Evolutionary conservation across 2,113 vertebrate species (phyloP).

Genomic region (Echinops telfairi): DNA sequence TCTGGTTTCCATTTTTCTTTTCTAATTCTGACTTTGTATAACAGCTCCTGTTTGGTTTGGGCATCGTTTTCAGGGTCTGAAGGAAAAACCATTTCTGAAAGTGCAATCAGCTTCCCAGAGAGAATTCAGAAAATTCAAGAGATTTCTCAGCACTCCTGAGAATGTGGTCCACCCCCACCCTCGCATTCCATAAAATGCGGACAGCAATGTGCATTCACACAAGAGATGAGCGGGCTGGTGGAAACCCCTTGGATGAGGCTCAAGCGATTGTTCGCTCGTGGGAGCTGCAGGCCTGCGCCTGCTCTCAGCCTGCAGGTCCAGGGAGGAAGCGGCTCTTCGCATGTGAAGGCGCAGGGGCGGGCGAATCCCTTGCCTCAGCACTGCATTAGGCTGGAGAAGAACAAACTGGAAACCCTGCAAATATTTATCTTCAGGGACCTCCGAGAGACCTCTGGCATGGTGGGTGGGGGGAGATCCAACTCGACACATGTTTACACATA

Average conservation of each 20-base stretch:
- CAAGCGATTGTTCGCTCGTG: rapidly evolving
- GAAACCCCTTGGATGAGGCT: not conserved
- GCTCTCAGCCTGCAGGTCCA: not conserved
- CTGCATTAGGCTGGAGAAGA: conserved; percentile 28
- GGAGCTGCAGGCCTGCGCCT: not conserved
- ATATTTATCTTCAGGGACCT: conserved; percentile 73
- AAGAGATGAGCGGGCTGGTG: not conserved
- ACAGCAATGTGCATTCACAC: not conserved
- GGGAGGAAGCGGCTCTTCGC: conserved; percentile 30
- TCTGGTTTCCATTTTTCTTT: not conserved
- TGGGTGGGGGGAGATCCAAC: conserved; percentile 58
- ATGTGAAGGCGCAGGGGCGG: conserved; percentile 29
- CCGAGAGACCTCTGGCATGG: conserved; percentile 57
- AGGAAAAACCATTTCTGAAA: conserved; percentile 43
- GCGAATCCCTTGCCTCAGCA: conserved; percentile 42
- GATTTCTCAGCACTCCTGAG: conserved; percentile 27
- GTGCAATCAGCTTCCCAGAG: conserved; percentile 35
- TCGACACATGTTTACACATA: conserved; percentile 66
- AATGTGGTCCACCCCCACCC: not conserved
- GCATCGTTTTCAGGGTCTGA: conserved; percentile 40
- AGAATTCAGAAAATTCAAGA: conserved; percentile 53
- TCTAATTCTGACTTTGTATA: conserved; percentile 24
- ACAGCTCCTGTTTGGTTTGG: conserved; percentile 41
- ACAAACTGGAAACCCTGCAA: conserved; percentile 64
- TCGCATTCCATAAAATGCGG: not conserved